phyloP scores from a whole-genome alignment of 2,888 invertebrate species.

The Tuta absoluta region DNA sequence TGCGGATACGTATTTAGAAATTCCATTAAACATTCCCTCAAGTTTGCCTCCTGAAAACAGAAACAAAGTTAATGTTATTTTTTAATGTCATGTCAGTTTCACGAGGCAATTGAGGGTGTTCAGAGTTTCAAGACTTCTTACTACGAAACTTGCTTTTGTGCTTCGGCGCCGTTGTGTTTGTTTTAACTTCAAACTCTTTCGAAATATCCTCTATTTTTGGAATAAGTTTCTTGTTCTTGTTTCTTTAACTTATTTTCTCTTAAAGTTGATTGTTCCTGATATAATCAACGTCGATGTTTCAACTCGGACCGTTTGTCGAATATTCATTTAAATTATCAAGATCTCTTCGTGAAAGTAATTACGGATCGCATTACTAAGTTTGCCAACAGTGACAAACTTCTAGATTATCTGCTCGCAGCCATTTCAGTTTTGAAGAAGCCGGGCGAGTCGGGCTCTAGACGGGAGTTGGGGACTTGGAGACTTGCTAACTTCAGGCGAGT shows the following conservation, averaged over 20 bases:
- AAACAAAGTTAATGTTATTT: constrained; percentile 36
- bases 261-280: neutral
- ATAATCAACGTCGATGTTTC: neutral
- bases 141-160: constrained; percentile 43
- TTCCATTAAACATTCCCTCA: constrained; percentile 32
- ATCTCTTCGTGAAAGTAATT: constrained; percentile 57
- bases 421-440: constrained; percentile 65
- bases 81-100: constrained; percentile 41
- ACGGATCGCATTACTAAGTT: constrained; percentile 62
- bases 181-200: constrained; percentile 11
- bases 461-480: constrained; percentile 48
- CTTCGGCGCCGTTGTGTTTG: constrained; percentile 37
- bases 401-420: constrained; percentile 67
- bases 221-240: neutral
- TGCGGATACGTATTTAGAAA: constrained; percentile 27
- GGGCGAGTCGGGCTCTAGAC: constrained; percentile 48
- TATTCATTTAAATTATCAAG: constrained; percentile 40
- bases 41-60: constrained; percentile 35
- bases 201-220: constrained; percentile 1
- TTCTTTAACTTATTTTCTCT: neutral
- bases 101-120: constrained; percentile 34
- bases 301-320: constrained; percentile 1
- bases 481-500: constrained; percentile 57
- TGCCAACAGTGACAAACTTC: constrained; percentile 62
- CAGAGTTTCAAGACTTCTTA: constrained; percentile 35